These are phyloP conservation scores for Lutraria lutraria DNA, from an alignment of 2,888 invertebrate genomes.

Conservation along the genomic window DNA sequence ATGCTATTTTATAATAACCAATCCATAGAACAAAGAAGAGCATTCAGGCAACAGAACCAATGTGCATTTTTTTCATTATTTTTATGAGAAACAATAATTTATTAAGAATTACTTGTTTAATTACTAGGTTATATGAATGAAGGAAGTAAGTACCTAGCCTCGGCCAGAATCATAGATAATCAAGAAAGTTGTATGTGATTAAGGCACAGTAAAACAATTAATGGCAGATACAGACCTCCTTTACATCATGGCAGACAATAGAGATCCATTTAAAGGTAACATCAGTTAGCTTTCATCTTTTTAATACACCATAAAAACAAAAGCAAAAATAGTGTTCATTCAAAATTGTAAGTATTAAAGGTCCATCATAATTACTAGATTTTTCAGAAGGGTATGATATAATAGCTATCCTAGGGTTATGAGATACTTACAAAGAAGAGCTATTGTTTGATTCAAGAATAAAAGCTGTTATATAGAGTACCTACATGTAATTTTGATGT, in stretches of 20 bases:
- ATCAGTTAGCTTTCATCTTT: neutral
- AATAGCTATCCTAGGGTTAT: no score
- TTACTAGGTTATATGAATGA: neutral
- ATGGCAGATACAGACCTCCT: neutral
- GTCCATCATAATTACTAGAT: no score
- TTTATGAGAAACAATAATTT: constrained; percentile 38
- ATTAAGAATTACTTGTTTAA: constrained; percentile 13
- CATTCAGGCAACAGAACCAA: neutral
- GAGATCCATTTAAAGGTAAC: neutral
- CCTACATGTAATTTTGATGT: no score
- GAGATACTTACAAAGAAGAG: no score
- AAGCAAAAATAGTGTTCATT: constrained; percentile 7
- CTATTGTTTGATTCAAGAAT: no score
- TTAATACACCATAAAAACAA: neutral
- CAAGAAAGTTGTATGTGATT: neutral
- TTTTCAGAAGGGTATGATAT: no score
- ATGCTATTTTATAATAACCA: constrained; percentile 26
- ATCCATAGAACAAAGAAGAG: neutral
- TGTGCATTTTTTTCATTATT: constrained; percentile 42
- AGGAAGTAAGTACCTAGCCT: neutral
- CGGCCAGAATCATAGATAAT: constrained; percentile 10
- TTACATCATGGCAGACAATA: neutral
- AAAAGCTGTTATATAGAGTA: no score
- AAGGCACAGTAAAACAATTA: neutral
- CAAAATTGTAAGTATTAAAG: neutral